Evolutionary conservation across 2,888 invertebrate species (phyloP), one percentile per base, ranked within the genome.

Genomic region (Drosophila kambysellisi): DNA sequence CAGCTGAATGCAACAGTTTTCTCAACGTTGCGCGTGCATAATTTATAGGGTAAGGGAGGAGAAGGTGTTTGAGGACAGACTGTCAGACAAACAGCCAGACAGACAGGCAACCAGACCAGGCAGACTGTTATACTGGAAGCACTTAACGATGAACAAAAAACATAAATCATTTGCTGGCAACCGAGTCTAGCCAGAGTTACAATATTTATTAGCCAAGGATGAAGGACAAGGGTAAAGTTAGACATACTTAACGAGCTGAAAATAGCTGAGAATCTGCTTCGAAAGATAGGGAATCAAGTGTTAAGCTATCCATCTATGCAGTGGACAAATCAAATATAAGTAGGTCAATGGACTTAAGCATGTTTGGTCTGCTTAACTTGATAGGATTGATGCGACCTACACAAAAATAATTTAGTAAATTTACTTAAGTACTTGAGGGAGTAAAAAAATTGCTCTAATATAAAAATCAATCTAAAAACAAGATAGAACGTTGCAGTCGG

Each of bases 1-100:
- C 33, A 15, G 11, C 25, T 29, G 29, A 50, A 60, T 63, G 75
- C 77, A 78, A 78, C 70, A 78, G 79, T 61, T 77, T 61, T 57
- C 30, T 33, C 60, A 41, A 62, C 64, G 64, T 58, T 53, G 67
- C 67, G 63, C 67, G 61, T 70, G 70, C 62, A 56, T 57, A 56
- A 70, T 63, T 66, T 76, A 56, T 37, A 9, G 37, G 30, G 30
- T 29, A 11, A 29, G 60, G 12, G 5, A 5, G 15, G 11, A 4
- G 4, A 4, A 5, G 37, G 39, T 17, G 37, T 12, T 6, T 20
- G 20, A 3, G 12, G 12, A 20, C 5, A 12, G 25, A 4, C 17
- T 35, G 15, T 35, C 51, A 30, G 30, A 20, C 48, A 12, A 37
- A 17, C n/a, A 37, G 50, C 2, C 4, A 33, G 30, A 29, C 12